A percentile compares a stretch with the other conserved stretches of the same genome.
phyloP scores from a whole-genome alignment of 2,888 invertebrate genomes.

The Leptopilina drosophilae region DNA sequence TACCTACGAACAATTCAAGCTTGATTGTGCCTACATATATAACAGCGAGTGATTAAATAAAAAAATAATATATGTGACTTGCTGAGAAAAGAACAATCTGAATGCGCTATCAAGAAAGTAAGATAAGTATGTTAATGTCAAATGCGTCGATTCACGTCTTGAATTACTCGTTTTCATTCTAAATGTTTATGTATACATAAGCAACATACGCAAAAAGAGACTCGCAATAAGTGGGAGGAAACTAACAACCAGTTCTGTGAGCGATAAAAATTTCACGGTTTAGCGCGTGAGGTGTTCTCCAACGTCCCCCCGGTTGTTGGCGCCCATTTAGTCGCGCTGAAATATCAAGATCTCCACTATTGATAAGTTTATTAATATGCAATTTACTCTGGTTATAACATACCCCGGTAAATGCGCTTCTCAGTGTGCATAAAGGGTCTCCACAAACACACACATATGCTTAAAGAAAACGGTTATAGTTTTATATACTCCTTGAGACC shows the following conservation, averaged over 20 bases:
- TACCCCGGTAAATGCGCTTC: slow-evolving; percentile 27
- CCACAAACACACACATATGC: not conserved
- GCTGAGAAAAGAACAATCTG: slow-evolving; percentile 25
- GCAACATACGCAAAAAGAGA: not conserved
- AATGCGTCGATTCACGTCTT: slow-evolving; percentile 46
- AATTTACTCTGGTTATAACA: slow-evolving; percentile 59
- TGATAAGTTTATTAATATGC: slow-evolving; percentile 65
- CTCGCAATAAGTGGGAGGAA: slow-evolving; percentile 33
- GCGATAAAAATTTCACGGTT: slow-evolving; percentile 56
- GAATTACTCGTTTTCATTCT: slow-evolving; percentile 51
- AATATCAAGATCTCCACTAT: slow-evolving; percentile 62
- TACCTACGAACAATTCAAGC: too few relatives aligned
- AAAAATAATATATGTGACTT: slow-evolving; percentile 24
- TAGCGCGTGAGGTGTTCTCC: slow-evolving; percentile 48
- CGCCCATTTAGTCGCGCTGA: slow-evolving; percentile 59
- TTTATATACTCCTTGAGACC: slow-evolving; percentile 4
- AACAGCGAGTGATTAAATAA: slow-evolving; percentile 29
- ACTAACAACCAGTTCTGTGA: slow-evolving; percentile 57
- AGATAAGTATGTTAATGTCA: slow-evolving; percentile 57
- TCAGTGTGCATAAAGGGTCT: slow-evolving; percentile 33
- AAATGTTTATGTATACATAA: not conserved
- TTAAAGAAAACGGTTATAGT: slow-evolving; percentile 19
- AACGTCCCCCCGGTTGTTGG: slow-evolving; percentile 53
- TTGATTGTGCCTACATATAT: too few relatives aligned
- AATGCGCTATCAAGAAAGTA: slow-evolving; percentile 48